A percentile compares a stretch with the other conserved stretches of the same genome.
These are phyloP conservation scores for Apamea sordens DNA, from an alignment of 2,888 invertebrate genomes.

Conservation along the genomic window DNA sequence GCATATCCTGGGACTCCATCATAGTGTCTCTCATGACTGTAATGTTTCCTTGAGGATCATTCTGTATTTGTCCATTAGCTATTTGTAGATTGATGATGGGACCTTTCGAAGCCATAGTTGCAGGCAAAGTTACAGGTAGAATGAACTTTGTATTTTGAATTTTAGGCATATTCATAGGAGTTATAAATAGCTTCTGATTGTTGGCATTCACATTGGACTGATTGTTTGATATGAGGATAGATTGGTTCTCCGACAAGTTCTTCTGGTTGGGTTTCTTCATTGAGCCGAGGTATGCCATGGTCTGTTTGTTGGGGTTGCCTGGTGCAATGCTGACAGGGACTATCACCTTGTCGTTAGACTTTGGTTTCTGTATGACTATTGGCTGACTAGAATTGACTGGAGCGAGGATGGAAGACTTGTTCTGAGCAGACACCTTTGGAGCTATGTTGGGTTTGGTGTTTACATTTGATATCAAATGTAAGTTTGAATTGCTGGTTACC, in stretches of 20 bases:
- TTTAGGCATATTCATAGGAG: conserved; percentile 91
- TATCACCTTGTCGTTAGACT: conserved; percentile 86
- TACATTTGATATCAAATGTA: conserved; percentile 86
- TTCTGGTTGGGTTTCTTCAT: conserved; percentile 88
- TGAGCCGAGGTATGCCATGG: conserved; percentile 89
- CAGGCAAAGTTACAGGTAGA: conserved; percentile 87
- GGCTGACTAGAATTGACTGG: conserved; percentile 86
- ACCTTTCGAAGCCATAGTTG: conserved; percentile 90
- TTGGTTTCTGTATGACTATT: conserved; percentile 90
- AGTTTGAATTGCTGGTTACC: conserved; percentile 85
- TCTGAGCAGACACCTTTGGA: conserved; percentile 80
- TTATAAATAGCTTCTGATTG: conserved; percentile 90
- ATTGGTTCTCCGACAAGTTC: conserved; percentile 83
- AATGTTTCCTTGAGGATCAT: conserved; percentile 91
- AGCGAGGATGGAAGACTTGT: conserved; percentile 84
- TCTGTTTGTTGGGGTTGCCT: conserved; percentile 83
- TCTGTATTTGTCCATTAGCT: conserved; percentile 91
- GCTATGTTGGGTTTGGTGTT: conserved; percentile 85
- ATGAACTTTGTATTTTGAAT: conserved; percentile 90
- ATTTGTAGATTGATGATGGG: conserved; percentile 93
- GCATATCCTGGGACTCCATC: conserved; percentile 82
- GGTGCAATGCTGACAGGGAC: conserved; percentile 88
- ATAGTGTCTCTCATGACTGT: conserved; percentile 90
- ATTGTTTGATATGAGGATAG: conserved; percentile 87
- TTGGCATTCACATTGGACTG: conserved; percentile 82